Conservation (phyloP, 2,113 vertebrate genomes). For the Xyrauchen texanus region DNA sequence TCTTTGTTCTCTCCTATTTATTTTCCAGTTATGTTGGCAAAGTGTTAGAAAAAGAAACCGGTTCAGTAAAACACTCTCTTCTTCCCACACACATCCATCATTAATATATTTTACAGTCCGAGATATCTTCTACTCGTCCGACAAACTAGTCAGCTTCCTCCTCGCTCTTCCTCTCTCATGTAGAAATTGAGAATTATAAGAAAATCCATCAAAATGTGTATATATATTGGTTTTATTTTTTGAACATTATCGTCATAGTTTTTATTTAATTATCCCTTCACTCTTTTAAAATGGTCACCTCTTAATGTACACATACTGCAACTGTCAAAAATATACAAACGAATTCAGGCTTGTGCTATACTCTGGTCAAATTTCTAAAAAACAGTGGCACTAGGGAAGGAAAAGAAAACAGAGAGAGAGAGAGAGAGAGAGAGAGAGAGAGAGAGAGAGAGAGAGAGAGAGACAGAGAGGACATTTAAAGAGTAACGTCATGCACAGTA, state of each 20-base stretch:
- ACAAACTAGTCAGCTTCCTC: too few species aligned
- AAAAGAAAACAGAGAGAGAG: conserved; percentile 48
- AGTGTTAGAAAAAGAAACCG: conserved; percentile 27
- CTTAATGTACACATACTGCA: conserved; percentile 82
- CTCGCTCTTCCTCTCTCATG: too few species aligned
- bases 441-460: too few species aligned
- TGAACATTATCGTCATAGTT: conserved; percentile 74
- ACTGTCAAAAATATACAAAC: conserved; percentile 84
- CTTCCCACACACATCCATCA: conserved; percentile 12
- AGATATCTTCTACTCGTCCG: not conserved
- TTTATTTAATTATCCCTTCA: conserved; percentile 74
- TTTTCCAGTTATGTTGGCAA: conserved; percentile 26
- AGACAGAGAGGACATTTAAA: conserved; percentile 66
- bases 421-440: conserved; percentile 45
- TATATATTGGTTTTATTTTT: conserved; percentile 80
- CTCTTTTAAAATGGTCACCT: conserved; percentile 81
- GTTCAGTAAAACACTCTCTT: conserved; percentile 1
- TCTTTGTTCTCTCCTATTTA: conserved; percentile 38
- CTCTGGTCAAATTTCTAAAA: conserved; percentile 80
- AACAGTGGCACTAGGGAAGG: conserved; percentile 75
- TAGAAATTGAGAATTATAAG: not conserved
- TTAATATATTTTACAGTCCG: not conserved
- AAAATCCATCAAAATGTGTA: conserved; percentile 59
- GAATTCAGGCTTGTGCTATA: conserved; percentile 84
- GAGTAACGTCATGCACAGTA: conserved; percentile 78